Base-by-base conservation (phyloP, 2,888 invertebrate species). In the Nemotelus nigrinus region DNA sequence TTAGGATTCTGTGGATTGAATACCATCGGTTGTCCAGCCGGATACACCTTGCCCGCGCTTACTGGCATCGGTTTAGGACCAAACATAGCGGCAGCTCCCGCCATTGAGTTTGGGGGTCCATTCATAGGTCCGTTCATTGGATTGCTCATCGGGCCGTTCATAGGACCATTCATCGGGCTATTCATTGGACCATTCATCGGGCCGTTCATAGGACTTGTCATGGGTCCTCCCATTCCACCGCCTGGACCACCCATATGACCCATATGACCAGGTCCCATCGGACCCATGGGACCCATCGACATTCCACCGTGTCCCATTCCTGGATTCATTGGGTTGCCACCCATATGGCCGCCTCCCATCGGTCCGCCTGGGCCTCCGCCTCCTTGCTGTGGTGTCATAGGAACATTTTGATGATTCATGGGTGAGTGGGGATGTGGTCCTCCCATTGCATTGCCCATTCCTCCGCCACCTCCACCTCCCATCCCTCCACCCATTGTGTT, bases 1-100 rank as follows among this genome's bases (percentile, higher is more conserved):
- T 98, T 98, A 0, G 98, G 98, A 88, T 98, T 99, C 87, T 98
- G 97, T 63, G 97, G 96, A 88, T 98, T 98, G 86, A 97, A 98
- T 80, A 98, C 96, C 97, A 98, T 97, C 0, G 97, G 95, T 86
- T 97, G 97, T 86, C 97, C 96, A 3, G 95, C 94, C 65, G 98
- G 98, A 88, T 98, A 98, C 79, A 96, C 93, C 90, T 96, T 91
- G n/a, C 88, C 87, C 74, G 96, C 95, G 85, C 95, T 94, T 80
- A 96, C 95, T 82, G 96, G 95, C 93, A 96, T 94, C 10, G 96
- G 96, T 86, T 95, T 96, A 2, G 94, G 93, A 48, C 94, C 94
- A 57, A 81, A 82, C 81, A 83, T 82, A 76, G 83, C 82, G 44
- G 84, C 84, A n/a, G 74, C 47, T 41, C 55, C 55, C 4, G 53